phyloP scores from a whole-genome alignment of 2,888 invertebrate genomes.

The Elegia similella region DNA sequence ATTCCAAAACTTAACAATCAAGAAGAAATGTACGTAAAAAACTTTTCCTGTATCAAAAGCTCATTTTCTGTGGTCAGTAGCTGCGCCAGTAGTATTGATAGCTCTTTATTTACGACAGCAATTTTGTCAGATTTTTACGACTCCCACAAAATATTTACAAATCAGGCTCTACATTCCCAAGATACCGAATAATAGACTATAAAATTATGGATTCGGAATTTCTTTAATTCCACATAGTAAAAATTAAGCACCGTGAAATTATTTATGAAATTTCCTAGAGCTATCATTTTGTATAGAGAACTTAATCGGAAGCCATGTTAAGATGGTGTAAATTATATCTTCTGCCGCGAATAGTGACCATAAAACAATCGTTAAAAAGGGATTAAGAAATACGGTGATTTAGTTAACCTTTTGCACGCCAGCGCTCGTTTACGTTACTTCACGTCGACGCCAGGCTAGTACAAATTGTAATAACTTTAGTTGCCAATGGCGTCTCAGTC shows the following conservation, averaged over 20 bases:
- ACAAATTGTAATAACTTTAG: too few relatives aligned
- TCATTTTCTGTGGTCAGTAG: neutral
- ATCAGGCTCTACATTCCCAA: constrained; percentile 9
- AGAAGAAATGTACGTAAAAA: too few relatives aligned
- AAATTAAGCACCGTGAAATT: constrained; percentile 20
- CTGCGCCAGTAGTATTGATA: neutral
- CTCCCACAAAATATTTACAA: constrained; percentile 2
- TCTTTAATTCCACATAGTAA: constrained; percentile 19
- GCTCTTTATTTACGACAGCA: neutral
- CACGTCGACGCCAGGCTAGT: too few relatives aligned
- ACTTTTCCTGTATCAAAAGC: neutral
- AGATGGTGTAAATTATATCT: constrained; percentile 60
- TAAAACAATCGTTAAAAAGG: constrained; percentile 66
- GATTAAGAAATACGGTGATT: constrained; percentile 47
- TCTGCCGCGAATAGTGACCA: constrained; percentile 44
- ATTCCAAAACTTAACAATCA: too few relatives aligned
- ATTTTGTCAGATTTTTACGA: neutral
- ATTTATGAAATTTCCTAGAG: constrained; percentile 16
- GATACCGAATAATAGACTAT: constrained; percentile 2
- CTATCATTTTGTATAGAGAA: constrained; percentile 24
- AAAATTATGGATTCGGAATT: constrained; percentile 14
- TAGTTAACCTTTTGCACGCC: too few relatives aligned
- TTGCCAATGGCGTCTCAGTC: too few relatives aligned
- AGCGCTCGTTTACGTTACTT: too few relatives aligned
- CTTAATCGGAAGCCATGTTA: constrained; percentile 52